phyloP scores from a whole-genome alignment of 2,113 vertebrate genomes.

The Urocynchramus pylzowi region DNA sequence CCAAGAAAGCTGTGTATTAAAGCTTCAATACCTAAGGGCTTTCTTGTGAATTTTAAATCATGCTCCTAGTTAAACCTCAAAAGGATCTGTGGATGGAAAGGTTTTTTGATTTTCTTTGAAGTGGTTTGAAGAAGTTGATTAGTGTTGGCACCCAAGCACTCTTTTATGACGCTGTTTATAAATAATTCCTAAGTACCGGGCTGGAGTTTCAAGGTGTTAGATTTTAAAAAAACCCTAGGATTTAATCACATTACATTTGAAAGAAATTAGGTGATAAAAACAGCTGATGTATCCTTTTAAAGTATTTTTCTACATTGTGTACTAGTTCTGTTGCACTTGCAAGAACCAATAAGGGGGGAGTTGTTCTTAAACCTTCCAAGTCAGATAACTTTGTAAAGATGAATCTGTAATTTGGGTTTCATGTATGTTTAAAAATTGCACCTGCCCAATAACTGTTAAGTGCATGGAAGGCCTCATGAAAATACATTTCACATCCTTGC shows the following conservation, averaged over 20 bases:
- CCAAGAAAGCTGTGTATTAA: constrained; percentile 83
- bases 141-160: constrained; percentile 79
- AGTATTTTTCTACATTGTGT: constrained; percentile 65
- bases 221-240: constrained; percentile 57
- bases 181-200: constrained; percentile 81
- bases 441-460: constrained; percentile 49
- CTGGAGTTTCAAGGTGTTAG: constrained; percentile 79
- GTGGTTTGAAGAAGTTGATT: constrained; percentile 80
- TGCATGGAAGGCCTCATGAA: constrained; percentile 15
- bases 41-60: constrained; percentile 84
- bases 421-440: constrained; percentile 59
- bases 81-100: constrained; percentile 78
- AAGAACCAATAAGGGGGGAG: constrained; percentile 44
- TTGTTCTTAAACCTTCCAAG: constrained; percentile 27
- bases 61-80: constrained; percentile 84
- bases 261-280: constrained; percentile 72
- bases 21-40: constrained; percentile 80
- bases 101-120: constrained; percentile 82
- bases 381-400: constrained; percentile 50
- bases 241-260: constrained; percentile 76
- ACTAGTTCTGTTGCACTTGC: constrained; percentile 58
- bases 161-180: constrained; percentile 81
- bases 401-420: constrained; percentile 21
- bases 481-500: constrained; percentile 34
- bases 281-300: constrained; percentile 67